phyloP scores from a whole-genome alignment of 2,113 vertebrate genomes.

The Phocoena sinus region DNA sequence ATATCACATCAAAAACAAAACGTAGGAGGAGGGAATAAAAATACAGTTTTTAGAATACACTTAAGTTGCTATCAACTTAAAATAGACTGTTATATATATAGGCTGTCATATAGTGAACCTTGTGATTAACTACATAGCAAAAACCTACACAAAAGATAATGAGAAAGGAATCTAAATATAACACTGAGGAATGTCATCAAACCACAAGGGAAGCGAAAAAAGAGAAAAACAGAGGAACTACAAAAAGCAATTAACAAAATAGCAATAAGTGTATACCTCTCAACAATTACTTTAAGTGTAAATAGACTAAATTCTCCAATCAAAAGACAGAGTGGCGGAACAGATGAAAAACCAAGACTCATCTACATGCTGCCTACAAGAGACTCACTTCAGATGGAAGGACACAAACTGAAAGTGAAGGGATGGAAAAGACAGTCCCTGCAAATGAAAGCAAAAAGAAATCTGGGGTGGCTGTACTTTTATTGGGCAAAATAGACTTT shows the following conservation, averaged over 20 bases:
- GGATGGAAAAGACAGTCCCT: neutral
- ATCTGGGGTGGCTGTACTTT: neutral
- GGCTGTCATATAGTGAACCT: neutral
- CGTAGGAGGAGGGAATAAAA: neutral
- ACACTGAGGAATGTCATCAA: neutral
- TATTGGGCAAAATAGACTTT: neutral
- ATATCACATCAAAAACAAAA: neutral
- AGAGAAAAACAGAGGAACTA: neutral
- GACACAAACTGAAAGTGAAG: neutral
- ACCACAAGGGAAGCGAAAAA: neutral
- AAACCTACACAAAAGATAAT: neutral
- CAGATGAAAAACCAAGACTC: neutral
- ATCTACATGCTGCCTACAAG: neutral
- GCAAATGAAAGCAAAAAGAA: neutral
- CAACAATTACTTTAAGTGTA: neutral
- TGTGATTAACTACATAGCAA: neutral
- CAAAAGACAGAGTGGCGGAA: neutral
- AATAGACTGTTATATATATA: neutral
- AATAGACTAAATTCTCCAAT: neutral
- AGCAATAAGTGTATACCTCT: neutral
- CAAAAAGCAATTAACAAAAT: neutral
- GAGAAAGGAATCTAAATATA: neutral
- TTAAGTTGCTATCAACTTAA: neutral
- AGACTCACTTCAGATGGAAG: neutral
- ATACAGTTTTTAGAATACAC: neutral